Percentiles rank a stretch among this genome's conserved stretches.
Conservation (phyloP, 2,113 vertebrate species). For the Thamnophis sirtalis region DNA sequence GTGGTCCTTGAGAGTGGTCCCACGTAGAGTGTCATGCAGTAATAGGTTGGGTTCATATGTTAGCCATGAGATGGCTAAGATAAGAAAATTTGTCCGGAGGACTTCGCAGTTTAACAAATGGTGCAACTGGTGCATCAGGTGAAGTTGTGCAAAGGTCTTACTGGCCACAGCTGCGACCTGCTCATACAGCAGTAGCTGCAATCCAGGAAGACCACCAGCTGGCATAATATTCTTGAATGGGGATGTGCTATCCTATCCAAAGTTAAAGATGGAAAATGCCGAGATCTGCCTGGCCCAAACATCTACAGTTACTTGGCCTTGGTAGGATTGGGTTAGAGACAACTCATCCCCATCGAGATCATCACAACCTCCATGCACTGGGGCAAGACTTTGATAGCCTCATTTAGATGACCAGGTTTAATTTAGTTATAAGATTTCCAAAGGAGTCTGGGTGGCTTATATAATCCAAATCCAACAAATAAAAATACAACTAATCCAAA, state of each 20-base stretch:
- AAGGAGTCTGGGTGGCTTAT: not conserved
- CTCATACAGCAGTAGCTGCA: not conserved
- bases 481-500: not conserved
- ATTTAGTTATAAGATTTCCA: not conserved
- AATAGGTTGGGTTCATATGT: not conserved
- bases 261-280: not conserved
- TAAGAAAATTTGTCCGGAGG: not conserved
- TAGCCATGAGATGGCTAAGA: not conserved
- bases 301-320: not conserved
- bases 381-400: not conserved
- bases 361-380: not conserved
- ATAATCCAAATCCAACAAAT: not conserved
- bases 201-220: not conserved
- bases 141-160: not conserved
- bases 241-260: not conserved
- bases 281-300: not conserved
- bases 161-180: not conserved
- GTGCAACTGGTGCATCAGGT: not conserved
- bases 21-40: not conserved
- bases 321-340: not conserved
- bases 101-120: not conserved
- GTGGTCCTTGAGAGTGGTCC: not conserved
- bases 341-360: not conserved
- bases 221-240: not conserved
- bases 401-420: not conserved